phyloP scores from a whole-genome alignment of 1,140 invertebrate species.

The Cydia pomonella region DNA sequence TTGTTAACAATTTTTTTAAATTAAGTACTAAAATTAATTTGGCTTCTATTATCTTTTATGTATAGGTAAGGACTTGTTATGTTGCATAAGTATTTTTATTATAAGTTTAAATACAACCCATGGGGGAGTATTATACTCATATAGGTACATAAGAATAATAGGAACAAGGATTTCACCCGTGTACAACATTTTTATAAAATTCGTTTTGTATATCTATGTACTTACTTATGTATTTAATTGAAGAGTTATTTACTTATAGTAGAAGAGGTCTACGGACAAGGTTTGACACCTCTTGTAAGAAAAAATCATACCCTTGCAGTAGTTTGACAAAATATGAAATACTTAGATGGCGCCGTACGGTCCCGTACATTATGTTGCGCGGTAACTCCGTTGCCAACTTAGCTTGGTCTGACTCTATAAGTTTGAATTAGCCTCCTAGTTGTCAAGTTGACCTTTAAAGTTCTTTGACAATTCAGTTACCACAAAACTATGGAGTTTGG shows the following conservation, averaged over 20 bases:
- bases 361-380: too few species aligned
- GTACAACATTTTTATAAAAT: not conserved
- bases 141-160: not conserved
- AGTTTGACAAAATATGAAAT: too few species aligned
- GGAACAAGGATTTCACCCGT: not conserved
- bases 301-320: too few species aligned
- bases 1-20: not conserved
- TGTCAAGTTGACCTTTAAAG: too few species aligned
- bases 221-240: not conserved
- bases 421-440: too few species aligned
- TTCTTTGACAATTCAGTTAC: too few species aligned
- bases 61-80: not conserved
- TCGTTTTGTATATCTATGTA: not conserved
- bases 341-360: too few species aligned
- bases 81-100: not conserved
- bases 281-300: too few species aligned
- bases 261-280: too few species aligned
- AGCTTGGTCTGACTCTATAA: too few species aligned
- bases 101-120: slow-evolving; percentile 1
- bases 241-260: not conserved
- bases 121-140: not conserved
- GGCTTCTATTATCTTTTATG: not conserved
- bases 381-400: too few species aligned
- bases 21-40: not conserved
- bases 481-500: too few species aligned